Percentiles rank a stretch among this genome's conserved stretches.
Conservation (phyloP, 2,888 invertebrate genomes). For the Pseudococcus jackbeardsleyi region DNA sequence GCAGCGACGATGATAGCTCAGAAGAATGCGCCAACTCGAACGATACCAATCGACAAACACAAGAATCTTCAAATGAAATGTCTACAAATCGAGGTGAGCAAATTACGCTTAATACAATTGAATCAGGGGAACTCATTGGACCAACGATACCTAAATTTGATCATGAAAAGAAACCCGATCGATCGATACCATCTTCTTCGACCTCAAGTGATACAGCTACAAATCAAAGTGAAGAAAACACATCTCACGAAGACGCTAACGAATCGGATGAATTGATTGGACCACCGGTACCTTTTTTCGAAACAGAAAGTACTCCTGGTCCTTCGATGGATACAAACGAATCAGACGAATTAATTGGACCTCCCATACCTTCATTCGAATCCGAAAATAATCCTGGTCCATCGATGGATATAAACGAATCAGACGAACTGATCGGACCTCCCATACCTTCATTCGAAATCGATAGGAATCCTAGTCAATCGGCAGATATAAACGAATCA, state of each 20-base stretch:
- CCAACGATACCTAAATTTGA: too few species aligned
- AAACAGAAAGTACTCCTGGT: not conserved
- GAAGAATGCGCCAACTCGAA: not conserved
- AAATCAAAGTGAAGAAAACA: too few species aligned
- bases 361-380: conserved; percentile 41
- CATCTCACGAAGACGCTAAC: not conserved
- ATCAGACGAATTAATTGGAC: conserved; percentile 66
- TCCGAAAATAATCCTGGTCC: not conserved
- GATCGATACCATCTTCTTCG: too few species aligned
- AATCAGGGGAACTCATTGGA: too few species aligned
- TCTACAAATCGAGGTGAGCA: not conserved
- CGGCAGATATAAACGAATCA: not conserved
- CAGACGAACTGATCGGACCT: conserved; percentile 66
- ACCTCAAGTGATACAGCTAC: too few species aligned
- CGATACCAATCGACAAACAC: not conserved
- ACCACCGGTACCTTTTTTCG: conserved; percentile 37
- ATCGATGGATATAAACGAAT: not conserved
- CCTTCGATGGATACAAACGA: not conserved
- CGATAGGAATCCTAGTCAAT: not conserved
- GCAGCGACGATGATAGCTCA: conserved; percentile 7
- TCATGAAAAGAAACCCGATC: too few species aligned
- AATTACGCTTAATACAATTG: not conserved
- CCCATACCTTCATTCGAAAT: conserved; percentile 14
- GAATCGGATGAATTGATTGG: conserved; percentile 33
- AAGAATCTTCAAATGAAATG: not conserved